Percentiles rank a stretch among this genome's conserved stretches.
Conservation (phyloP, 2,113 vertebrate species). For the Pteropus alecto region DNA sequence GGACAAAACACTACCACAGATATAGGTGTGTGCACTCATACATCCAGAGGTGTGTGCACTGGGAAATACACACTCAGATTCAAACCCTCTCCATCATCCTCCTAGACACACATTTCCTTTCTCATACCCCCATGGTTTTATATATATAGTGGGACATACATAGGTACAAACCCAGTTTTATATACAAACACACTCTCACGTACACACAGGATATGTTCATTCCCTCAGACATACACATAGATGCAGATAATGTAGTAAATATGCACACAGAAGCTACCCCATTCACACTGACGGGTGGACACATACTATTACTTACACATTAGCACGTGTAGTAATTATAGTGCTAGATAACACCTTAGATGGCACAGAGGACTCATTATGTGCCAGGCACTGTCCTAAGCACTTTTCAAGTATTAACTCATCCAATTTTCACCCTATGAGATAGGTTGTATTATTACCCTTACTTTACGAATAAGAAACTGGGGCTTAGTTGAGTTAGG, state of each 20-base stretch:
- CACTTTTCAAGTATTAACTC: slow-evolving; percentile 40
- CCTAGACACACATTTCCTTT: neutral
- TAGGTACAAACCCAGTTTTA: slow-evolving; percentile 35
- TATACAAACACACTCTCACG: slow-evolving; percentile 11
- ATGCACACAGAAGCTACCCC: neutral
- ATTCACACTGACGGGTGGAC: neutral
- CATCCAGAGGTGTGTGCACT: neutral
- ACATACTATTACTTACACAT: neutral
- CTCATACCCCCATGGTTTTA: neutral
- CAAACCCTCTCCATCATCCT: neutral
- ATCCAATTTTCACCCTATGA: neutral
- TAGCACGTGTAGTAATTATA: neutral
- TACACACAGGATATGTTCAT: neutral
- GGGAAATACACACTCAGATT: neutral
- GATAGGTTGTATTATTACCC: neutral
- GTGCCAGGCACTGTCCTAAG: slow-evolving; percentile 30
- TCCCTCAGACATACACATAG: neutral
- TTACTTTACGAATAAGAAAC: slow-evolving; percentile 38
- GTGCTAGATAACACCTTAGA: neutral
- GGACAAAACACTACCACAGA: neutral
- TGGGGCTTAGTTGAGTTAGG: slow-evolving; percentile 35
- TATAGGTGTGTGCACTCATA: neutral
- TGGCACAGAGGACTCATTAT: neutral
- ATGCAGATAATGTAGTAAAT: neutral
- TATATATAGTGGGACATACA: neutral